These are phyloP conservation scores for Plectrocnemia conspersa DNA, from an alignment of 1,140 invertebrate species.

Conservation along the genomic window DNA sequence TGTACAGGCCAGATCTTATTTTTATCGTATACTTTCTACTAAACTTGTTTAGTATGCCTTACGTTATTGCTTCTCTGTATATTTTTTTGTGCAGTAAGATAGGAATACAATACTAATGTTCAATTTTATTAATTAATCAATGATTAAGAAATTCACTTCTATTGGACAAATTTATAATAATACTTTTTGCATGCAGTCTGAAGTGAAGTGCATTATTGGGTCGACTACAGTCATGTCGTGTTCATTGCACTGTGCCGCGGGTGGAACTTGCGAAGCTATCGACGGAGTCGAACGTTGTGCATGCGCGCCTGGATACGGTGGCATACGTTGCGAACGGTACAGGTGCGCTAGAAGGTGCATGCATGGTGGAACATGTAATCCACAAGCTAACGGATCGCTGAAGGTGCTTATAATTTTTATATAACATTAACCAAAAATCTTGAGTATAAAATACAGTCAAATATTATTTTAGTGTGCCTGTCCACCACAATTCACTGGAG, in stretches of 20 bases:
- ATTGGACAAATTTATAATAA: neutral
- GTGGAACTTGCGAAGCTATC: slow-evolving; percentile 54
- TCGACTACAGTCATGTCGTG: slow-evolving; percentile 41
- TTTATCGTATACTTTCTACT: no score
- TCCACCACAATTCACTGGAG: slow-evolving; percentile 59
- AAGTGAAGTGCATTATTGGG: slow-evolving; percentile 18
- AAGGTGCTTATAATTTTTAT: slow-evolving; percentile 8
- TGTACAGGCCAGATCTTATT: no score
- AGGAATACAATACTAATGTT: no score
- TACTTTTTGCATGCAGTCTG: slow-evolving; percentile 12
- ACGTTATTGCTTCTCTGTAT: no score
- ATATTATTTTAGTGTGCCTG: slow-evolving; percentile 51
- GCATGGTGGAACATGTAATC: slow-evolving; percentile 58
- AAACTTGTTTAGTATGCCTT: no score
- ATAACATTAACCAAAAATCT: neutral
- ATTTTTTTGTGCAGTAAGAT: no score
- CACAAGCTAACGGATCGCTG: neutral
- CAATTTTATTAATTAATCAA: no score
- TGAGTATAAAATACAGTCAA: neutral
- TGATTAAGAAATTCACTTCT: neutral
- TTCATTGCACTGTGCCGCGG: slow-evolving; percentile 43
- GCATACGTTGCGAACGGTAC: slow-evolving; percentile 59
- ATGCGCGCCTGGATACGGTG: slow-evolving; percentile 59
- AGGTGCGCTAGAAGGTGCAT: slow-evolving; percentile 60
- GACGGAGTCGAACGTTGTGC: slow-evolving; percentile 50